Conservation (phyloP, 2,113 vertebrate species). For the Sarotherodon lohbergeri region DNA sequence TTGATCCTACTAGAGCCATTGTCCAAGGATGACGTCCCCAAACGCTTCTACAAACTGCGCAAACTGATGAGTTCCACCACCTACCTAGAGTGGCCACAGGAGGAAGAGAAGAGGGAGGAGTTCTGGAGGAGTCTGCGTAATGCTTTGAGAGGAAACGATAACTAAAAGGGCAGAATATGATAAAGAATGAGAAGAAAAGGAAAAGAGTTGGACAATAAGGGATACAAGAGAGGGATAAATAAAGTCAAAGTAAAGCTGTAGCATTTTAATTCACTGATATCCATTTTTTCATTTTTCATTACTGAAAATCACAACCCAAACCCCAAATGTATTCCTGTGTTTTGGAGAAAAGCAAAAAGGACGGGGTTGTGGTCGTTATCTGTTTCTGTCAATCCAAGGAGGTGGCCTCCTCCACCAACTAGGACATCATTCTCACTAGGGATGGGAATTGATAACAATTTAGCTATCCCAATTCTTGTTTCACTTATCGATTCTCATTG, state of each 20-base stretch:
- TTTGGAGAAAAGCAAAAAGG: background rate
- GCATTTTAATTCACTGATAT: background rate
- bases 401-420: background rate
- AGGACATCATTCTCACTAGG: background rate
- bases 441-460: background rate
- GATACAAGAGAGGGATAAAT: background rate
- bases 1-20: conserved; percentile 85
- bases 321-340: fast-evolving
- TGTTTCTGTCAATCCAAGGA: background rate
- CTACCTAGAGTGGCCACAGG: conserved; percentile 85
- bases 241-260: background rate
- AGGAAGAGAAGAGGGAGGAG: conserved; percentile 44
- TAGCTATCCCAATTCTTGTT: fast-evolving
- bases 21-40: conserved; percentile 78
- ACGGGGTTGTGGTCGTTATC: fast-evolving
- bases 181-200: background rate
- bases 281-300: background rate
- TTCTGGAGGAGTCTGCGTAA: conserved; percentile 83
- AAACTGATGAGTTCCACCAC: conserved; percentile 89
- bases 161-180: background rate
- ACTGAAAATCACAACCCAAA: background rate
- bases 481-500: background rate
- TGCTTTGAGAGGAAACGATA: conserved; percentile 58
- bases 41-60: conserved; percentile 83
- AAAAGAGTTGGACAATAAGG: background rate